These are phyloP conservation scores for Lasius platythorax DNA, from an alignment of 2,888 invertebrate genomes.

Conservation along the genomic window DNA sequence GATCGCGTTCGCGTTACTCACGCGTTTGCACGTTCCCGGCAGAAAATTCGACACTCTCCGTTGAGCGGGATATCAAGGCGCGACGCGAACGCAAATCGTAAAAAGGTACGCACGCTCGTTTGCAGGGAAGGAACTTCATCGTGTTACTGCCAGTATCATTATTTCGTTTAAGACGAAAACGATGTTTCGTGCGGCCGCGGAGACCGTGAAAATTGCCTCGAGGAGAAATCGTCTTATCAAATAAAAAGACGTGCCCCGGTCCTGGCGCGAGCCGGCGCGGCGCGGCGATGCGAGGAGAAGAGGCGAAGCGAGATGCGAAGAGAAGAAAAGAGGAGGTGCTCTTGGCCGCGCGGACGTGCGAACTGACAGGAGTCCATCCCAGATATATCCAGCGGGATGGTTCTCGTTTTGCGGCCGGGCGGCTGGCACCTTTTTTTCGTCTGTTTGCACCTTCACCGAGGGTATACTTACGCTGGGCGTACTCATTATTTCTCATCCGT, in stretches of 20 bases:
- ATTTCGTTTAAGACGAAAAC: slow-evolving; percentile 76
- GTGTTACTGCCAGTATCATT: slow-evolving; percentile 69
- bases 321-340: slow-evolving; percentile 71
- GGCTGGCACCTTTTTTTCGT: slow-evolving; percentile 76
- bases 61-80: background rate
- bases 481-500: slow-evolving; percentile 81
- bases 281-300: slow-evolving; percentile 43
- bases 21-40: background rate
- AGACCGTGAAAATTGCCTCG: slow-evolving; percentile 75
- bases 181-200: slow-evolving; percentile 72
- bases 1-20: slow-evolving; percentile 18
- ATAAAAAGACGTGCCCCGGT: slow-evolving; percentile 73
- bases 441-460: slow-evolving; percentile 81
- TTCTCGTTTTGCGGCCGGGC: slow-evolving; percentile 78
- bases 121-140: slow-evolving; percentile 56
- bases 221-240: slow-evolving; percentile 75
- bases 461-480: slow-evolving; percentile 82
- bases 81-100: slow-evolving; percentile 7
- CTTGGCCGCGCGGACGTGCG: slow-evolving; percentile 78
- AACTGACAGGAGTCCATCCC: slow-evolving; percentile 82
- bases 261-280: slow-evolving; percentile 50
- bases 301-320: slow-evolving; percentile 57
- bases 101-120: slow-evolving; percentile 61
- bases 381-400: slow-evolving; percentile 78
- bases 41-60: slow-evolving; percentile 26